These are phyloP conservation scores for Leucoma salicis DNA, from an alignment of 2,888 invertebrate genomes.

Conservation along the genomic window DNA sequence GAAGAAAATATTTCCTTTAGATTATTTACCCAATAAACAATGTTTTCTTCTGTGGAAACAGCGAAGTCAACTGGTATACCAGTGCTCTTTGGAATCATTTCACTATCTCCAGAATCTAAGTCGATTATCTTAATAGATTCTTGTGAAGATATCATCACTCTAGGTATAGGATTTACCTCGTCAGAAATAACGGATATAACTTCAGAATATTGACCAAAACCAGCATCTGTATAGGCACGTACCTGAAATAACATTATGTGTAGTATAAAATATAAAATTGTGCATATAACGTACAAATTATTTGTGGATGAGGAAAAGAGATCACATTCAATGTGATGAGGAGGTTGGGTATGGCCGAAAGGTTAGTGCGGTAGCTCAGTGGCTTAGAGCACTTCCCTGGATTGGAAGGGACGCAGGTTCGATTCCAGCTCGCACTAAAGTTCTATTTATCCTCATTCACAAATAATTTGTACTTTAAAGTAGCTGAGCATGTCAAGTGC, in stretches of 20 bases:
- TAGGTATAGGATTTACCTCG: slow-evolving; percentile 89
- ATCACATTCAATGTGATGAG: too few species aligned
- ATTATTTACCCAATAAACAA: slow-evolving; percentile 92
- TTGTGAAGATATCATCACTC: slow-evolving; percentile 87
- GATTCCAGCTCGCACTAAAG: too few species aligned
- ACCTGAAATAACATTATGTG: slow-evolving; percentile 85
- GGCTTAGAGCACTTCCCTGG: too few species aligned
- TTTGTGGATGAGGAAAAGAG: too few species aligned
- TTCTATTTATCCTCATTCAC: too few species aligned
- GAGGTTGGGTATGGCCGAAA: too few species aligned
- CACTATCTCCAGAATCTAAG: slow-evolving; percentile 86
- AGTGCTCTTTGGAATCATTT: slow-evolving; percentile 83
- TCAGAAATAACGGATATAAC: slow-evolving; percentile 83
- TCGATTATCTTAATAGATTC: slow-evolving; percentile 89
- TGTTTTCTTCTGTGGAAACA: slow-evolving; percentile 86
- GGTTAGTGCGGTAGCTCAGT: too few species aligned
- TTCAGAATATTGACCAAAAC: slow-evolving; percentile 87
- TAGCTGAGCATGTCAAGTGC: too few species aligned
- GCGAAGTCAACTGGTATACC: slow-evolving; percentile 87
- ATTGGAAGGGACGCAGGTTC: too few species aligned
- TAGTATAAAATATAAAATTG: too few species aligned
- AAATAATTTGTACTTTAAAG: too few species aligned
- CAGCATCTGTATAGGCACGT: slow-evolving; percentile 90
- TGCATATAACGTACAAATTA: too few species aligned
- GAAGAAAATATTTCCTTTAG: slow-evolving; percentile 86